Conservation (phyloP, 2,797 vertebrate species). For the Melanotaenia maccullochi region DNA sequence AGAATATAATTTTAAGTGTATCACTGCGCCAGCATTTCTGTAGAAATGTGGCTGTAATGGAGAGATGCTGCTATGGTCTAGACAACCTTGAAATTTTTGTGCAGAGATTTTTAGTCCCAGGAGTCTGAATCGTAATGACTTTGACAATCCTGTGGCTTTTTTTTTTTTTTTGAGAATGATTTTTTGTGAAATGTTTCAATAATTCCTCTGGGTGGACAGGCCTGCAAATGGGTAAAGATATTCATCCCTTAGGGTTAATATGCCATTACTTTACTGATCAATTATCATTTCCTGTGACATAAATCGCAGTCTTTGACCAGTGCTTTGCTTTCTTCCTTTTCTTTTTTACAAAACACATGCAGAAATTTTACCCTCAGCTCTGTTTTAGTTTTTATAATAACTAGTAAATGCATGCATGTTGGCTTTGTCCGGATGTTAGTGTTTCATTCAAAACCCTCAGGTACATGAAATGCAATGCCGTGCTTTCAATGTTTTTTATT, state of each 20-base stretch:
- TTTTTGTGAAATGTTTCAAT: conserved; percentile 3
- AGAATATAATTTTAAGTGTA: conserved; percentile 24
- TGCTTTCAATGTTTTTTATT: neutral
- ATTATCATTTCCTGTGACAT: neutral
- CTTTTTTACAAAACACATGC: neutral
- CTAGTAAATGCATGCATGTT: neutral
- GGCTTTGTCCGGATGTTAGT: neutral
- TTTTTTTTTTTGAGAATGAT: neutral
- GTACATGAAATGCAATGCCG: neutral
- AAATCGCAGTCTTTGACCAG: neutral
- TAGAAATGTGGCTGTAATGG: conserved; percentile 7
- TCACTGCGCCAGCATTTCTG: conserved; percentile 19
- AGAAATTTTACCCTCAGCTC: neutral
- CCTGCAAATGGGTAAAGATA: conserved; percentile 4
- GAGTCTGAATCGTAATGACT: conserved; percentile 15
- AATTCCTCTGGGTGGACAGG: conserved; percentile 9
- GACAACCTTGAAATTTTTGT: conserved; percentile 17
- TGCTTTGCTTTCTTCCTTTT: neutral
- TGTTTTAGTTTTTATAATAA: neutral
- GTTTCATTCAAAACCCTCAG: neutral
- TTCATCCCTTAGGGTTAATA: conserved; percentile 2
- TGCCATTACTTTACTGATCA: neutral
- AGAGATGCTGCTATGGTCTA: neutral
- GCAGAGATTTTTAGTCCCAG: conserved; percentile 11
- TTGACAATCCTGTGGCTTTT: conserved; percentile 4